phyloP scores from a whole-genome alignment of 2,888 invertebrate species.

The Coenonympha arcania region DNA sequence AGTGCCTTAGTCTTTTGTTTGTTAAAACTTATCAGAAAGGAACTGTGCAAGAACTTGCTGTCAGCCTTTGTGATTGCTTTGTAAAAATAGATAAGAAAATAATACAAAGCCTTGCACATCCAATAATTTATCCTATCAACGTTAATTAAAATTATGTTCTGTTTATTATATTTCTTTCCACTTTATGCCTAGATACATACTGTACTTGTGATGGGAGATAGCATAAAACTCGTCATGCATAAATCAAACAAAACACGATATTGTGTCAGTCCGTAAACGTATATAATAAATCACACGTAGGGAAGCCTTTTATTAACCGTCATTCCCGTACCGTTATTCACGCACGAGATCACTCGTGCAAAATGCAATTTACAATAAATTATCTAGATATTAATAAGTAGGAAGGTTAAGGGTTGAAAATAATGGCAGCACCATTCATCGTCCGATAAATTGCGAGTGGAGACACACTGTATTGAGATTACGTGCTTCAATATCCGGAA shows the following conservation, averaged over 20 bases:
- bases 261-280: slow-evolving; percentile 14
- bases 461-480: slow-evolving; percentile 70
- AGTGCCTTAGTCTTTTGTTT: slow-evolving; percentile 31
- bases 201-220: too few species aligned
- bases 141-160: neutral
- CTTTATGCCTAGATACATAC: too few species aligned
- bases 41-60: slow-evolving; percentile 24
- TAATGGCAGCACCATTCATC: slow-evolving; percentile 68
- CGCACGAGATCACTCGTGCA: slow-evolving; percentile 56
- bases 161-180: neutral
- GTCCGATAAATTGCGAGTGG: slow-evolving; percentile 71
- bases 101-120: slow-evolving; percentile 13
- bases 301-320: slow-evolving; percentile 25
- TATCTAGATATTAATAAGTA: slow-evolving; percentile 73
- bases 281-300: slow-evolving; percentile 23
- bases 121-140: neutral
- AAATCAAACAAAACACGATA: neutral
- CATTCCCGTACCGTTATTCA: slow-evolving; percentile 41
- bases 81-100: slow-evolving; percentile 13
- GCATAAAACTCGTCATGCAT: neutral
- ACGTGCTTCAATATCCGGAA: slow-evolving; percentile 74
- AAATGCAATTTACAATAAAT: slow-evolving; percentile 75
- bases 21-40: slow-evolving; percentile 27
- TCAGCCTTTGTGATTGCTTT: slow-evolving; percentile 16
- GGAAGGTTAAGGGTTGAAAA: slow-evolving; percentile 69